A percentile compares a stretch with the other conserved stretches of the same genome.
Conservation (phyloP, 2,113 vertebrate species). For the Camelus dromedarius region DNA sequence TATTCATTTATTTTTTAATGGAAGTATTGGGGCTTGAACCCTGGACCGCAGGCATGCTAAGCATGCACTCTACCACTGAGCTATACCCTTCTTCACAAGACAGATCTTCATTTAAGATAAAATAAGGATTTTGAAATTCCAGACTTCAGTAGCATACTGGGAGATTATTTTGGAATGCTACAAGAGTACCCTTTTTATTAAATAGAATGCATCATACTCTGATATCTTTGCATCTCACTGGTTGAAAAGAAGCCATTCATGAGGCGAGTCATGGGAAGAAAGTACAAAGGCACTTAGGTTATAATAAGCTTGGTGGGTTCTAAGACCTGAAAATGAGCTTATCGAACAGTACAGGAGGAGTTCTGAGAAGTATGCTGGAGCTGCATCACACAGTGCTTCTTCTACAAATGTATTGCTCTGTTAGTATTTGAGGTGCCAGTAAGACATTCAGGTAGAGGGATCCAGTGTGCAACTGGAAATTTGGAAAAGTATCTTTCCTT, state of each 20-base stretch:
- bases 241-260: not conserved
- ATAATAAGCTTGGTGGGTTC: not conserved
- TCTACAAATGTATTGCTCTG: not conserved
- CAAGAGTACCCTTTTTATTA: not conserved
- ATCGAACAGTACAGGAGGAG: too few relatives aligned
- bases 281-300: not conserved
- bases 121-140: not conserved
- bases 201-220: not conserved
- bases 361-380: not conserved
- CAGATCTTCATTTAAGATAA: constrained; percentile 39
- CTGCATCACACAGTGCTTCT: not conserved
- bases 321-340: not conserved
- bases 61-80: too few relatives aligned
- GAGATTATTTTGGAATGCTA: constrained; percentile 22
- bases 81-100: not conserved
- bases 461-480: not conserved
- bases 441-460: not conserved
- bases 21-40: too few relatives aligned
- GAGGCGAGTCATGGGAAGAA: not conserved
- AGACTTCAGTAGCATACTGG: not conserved
- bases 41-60: too few relatives aligned
- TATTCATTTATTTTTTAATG: too few relatives aligned
- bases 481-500: not conserved
- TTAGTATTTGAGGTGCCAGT: not conserved
- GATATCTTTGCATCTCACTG: not conserved